phyloP scores from a whole-genome alignment of 2,113 vertebrate species.

The Poeciliopsis occidentalis region DNA sequence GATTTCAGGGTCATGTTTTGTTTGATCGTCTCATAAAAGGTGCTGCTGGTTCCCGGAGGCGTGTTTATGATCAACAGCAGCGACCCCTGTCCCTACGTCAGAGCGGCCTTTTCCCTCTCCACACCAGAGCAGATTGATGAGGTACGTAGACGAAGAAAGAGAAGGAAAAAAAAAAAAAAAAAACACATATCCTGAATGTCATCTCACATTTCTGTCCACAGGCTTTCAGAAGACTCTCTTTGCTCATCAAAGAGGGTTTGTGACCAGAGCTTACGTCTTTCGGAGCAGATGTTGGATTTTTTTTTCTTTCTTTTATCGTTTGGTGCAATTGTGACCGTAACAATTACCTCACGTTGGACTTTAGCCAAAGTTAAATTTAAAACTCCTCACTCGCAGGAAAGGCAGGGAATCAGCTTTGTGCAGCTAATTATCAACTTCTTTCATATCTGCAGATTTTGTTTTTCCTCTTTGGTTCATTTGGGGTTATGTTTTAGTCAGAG shows the following conservation, averaged over 20 bases:
- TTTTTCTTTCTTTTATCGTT: background rate
- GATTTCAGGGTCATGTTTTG: too few species aligned
- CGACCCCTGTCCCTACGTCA: constrained; percentile 84
- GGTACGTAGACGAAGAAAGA: constrained; percentile 61
- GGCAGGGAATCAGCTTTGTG: background rate
- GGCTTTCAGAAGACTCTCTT: constrained; percentile 89
- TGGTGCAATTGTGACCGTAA: background rate
- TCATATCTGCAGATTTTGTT: background rate
- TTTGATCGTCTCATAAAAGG: constrained; percentile 67
- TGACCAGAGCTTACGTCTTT: constrained; percentile 42
- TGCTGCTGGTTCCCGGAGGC: constrained; percentile 89
- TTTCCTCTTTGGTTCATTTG: too few species aligned
- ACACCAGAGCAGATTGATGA: constrained; percentile 89
- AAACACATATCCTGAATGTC: background rate
- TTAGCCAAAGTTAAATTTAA: background rate
- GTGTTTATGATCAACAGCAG: constrained; percentile 83
- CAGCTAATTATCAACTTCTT: background rate
- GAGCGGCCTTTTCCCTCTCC: constrained; percentile 88
- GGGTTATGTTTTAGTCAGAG: background rate
- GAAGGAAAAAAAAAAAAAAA: background rate
- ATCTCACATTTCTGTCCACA: constrained; percentile 57
- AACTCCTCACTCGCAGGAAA: background rate
- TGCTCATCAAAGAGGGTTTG: constrained; percentile 85
- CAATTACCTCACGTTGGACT: background rate
- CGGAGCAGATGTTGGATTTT: background rate